Conservation (phyloP, 2,888 invertebrate genomes). For the Catocala fraxini region DNA sequence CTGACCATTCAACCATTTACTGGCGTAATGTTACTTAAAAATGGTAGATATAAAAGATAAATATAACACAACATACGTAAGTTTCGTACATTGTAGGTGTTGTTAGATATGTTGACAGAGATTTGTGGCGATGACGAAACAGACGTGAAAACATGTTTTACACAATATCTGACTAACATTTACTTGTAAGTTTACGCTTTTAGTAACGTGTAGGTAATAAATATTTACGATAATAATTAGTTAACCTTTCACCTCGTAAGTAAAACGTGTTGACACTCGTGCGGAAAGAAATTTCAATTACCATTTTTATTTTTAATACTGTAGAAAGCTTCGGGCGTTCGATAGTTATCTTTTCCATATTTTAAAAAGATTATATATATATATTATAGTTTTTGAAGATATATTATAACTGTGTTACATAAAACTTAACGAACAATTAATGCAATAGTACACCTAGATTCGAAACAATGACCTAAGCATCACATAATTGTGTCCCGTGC, state of each 20-base stretch:
- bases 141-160: background rate
- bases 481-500: too few relatives aligned
- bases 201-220: background rate
- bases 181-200: background rate
- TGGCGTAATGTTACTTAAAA: background rate
- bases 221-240: background rate
- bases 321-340: too few relatives aligned
- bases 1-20: background rate
- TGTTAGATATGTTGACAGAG: constrained; percentile 15
- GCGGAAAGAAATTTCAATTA: too few relatives aligned
- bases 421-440: too few relatives aligned
- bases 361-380: too few relatives aligned
- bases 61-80: constrained; percentile 22
- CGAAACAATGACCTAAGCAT: too few relatives aligned
- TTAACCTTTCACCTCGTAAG: constrained; percentile 1
- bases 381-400: too few relatives aligned
- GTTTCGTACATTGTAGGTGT: constrained; percentile 18
- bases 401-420: too few relatives aligned
- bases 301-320: too few relatives aligned
- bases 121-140: constrained; percentile 14
- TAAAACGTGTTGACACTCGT: too few relatives aligned
- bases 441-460: too few relatives aligned
- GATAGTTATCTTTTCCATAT: too few relatives aligned
- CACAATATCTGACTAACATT: background rate
- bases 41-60: constrained; percentile 9